These are phyloP conservation scores for Dendrocincla tyrannina DNA, from an alignment of 2,797 vertebrate genomes.

Conservation along the genomic window DNA sequence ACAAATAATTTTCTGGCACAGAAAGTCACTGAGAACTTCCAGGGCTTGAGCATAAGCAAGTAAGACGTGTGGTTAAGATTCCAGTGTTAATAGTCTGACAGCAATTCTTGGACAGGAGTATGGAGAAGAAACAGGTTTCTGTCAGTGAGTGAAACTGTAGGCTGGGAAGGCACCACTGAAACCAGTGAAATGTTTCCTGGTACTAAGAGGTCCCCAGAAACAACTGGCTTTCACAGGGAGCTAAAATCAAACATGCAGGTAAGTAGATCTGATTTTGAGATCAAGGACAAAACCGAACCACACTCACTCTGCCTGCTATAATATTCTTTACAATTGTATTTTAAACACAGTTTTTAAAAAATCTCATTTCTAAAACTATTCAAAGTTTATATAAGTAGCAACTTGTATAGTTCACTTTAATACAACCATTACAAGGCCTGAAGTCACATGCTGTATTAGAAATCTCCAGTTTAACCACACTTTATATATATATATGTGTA, in stretches of 20 bases:
- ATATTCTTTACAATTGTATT: background rate
- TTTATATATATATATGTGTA: background rate
- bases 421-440: background rate
- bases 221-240: background rate
- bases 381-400: background rate
- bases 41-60: background rate
- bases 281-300: background rate
- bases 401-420: background rate
- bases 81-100: background rate
- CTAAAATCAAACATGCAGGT: background rate
- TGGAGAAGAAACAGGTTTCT: background rate
- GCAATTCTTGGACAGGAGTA: background rate
- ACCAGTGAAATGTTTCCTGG: background rate
- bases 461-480: background rate
- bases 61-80: background rate
- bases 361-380: background rate
- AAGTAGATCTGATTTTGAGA: background rate
- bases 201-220: background rate
- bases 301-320: background rate
- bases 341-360: background rate
- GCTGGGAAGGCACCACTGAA: background rate
- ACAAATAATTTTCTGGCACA: background rate
- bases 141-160: background rate
- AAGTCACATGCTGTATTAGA: background rate
- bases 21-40: background rate